These are phyloP conservation scores for Mobula birostris DNA, from an alignment of 2,113 vertebrate genomes.

Conservation along the genomic window DNA sequence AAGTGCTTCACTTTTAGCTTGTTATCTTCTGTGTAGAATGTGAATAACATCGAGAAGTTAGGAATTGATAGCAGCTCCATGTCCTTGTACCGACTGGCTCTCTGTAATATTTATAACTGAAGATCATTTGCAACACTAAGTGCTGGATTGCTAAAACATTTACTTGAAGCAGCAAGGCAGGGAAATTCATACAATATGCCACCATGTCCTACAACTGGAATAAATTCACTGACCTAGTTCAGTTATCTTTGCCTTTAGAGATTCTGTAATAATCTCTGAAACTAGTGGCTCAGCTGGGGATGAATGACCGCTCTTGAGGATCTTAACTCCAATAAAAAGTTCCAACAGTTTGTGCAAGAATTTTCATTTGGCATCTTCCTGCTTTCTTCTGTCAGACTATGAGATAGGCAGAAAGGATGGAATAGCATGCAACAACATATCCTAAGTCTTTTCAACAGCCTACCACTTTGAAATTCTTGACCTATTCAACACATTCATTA, in stretches of 20 bases:
- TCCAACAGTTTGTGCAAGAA: neutral
- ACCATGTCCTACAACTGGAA: neutral
- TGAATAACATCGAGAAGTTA: neutral
- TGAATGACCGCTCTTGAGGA: neutral
- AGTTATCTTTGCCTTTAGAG: neutral
- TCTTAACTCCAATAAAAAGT: neutral
- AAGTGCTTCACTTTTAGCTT: constrained; percentile 24
- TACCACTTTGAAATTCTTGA: neutral
- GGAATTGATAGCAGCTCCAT: neutral
- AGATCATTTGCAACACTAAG: neutral
- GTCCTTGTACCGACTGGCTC: neutral
- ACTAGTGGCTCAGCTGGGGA: neutral
- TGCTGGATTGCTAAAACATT: neutral
- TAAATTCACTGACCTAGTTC: neutral
- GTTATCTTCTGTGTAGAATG: constrained; percentile 6
- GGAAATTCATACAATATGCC: neutral
- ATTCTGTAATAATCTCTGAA: neutral
- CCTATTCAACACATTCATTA: neutral
- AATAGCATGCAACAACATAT: neutral
- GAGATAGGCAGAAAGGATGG: neutral
- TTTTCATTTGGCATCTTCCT: neutral
- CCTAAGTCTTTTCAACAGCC: neutral
- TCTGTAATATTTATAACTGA: neutral
- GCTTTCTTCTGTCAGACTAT: neutral
- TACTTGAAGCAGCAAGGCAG: neutral